A percentile compares a stretch with the other conserved stretches of the same genome.
Evolutionary conservation across 1,140 invertebrate species (phyloP).

Genomic region (Rhyacophila brunnea): DNA sequence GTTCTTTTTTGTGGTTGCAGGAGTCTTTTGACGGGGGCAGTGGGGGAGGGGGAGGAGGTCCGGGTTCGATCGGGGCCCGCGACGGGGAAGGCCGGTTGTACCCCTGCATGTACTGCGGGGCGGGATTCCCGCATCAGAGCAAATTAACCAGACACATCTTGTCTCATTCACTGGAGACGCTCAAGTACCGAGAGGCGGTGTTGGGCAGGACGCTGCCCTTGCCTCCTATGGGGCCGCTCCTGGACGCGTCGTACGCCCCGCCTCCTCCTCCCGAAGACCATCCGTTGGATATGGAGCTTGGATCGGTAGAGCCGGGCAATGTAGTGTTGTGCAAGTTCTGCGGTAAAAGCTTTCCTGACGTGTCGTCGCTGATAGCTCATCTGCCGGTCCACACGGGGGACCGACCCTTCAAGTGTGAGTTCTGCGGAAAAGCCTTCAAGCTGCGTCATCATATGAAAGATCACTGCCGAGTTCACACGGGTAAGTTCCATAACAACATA

Average conservation of each 20-base stretch:
- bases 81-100: constrained; percentile 58
- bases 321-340: constrained; percentile 87
- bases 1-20: constrained; percentile 90
- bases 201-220: constrained; percentile 45
- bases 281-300: constrained; percentile 55
- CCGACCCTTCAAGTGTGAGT: constrained; percentile 86
- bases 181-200: constrained; percentile 77
- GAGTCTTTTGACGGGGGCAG: constrained; percentile 71
- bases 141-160: constrained; percentile 85
- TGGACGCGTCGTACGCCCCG: constrained; percentile 41
- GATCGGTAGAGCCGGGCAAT: constrained; percentile 62
- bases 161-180: constrained; percentile 80
- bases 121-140: constrained; percentile 82
- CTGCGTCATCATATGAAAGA: constrained; percentile 90
- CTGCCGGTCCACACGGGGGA: constrained; percentile 86
- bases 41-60: constrained; percentile 45
- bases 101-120: constrained; percentile 85
- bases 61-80: constrained; percentile 48
- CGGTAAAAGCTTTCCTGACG: constrained; percentile 85
- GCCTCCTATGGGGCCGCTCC: constrained; percentile 14
- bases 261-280: constrained; percentile 50
- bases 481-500: constrained; percentile 52
- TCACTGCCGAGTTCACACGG: constrained; percentile 87
- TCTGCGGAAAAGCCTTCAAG: constrained; percentile 88
- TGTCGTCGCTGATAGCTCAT: constrained; percentile 80